phyloP scores from a whole-genome alignment of 1,140 invertebrate genomes.

The Neodiprion fabricii region DNA sequence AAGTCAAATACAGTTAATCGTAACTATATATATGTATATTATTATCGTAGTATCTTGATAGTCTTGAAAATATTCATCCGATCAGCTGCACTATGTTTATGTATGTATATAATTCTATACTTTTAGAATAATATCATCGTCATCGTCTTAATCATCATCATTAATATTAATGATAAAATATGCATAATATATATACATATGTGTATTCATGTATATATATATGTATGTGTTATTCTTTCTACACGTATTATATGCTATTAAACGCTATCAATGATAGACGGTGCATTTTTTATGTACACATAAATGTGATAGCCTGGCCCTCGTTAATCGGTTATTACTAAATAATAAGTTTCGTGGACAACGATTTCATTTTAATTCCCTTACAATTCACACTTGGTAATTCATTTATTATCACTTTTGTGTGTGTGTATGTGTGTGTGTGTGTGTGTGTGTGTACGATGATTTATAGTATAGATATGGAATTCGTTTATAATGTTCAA shows the following conservation, averaged over 20 bases:
- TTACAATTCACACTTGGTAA: conserved; percentile 18
- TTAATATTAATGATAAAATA: conserved; percentile 42
- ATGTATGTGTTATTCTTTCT: conserved; percentile 36
- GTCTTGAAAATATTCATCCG: conserved; percentile 40
- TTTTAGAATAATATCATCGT: conserved; percentile 30
- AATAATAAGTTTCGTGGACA: neutral
- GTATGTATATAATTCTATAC: conserved; percentile 16
- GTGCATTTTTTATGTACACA: conserved; percentile 57
- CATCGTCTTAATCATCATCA: conserved; percentile 34
- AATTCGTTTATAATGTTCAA: conserved; percentile 11
- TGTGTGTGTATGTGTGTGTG: conserved; percentile 16
- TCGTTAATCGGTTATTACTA: conserved; percentile 33
- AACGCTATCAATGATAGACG: conserved; percentile 52
- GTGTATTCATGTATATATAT: conserved; percentile 37
- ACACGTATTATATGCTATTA: conserved; percentile 40
- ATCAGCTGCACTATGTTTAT: conserved; percentile 28
- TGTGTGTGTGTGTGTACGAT: neutral
- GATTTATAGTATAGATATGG: conserved; percentile 30
- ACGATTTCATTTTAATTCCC: neutral
- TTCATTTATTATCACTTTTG: neutral
- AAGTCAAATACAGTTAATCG: conserved; percentile 26
- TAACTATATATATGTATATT: conserved; percentile 24
- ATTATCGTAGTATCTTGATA: conserved; percentile 21
- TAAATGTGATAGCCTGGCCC: conserved; percentile 51
- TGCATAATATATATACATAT: conserved; percentile 33